Evolutionary conservation across 2,113 vertebrate species (phyloP).

Genomic region (Mugil cephalus): DNA sequence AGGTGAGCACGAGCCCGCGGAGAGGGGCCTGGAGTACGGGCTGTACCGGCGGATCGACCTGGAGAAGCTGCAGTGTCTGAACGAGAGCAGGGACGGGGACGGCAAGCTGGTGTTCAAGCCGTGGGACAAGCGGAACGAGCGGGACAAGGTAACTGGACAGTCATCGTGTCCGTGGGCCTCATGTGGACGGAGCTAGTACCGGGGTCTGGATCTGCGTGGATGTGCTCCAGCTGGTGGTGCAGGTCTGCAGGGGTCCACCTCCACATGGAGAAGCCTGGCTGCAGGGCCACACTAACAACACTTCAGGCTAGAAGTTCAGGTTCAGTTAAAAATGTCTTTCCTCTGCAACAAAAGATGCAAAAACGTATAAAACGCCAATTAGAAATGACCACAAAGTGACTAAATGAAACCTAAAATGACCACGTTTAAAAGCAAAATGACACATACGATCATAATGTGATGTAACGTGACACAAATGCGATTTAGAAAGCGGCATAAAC

Average conservation of each 20-base stretch:
- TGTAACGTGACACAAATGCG: no score
- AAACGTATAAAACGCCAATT: no score
- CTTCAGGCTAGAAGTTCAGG: no score
- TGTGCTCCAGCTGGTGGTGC: no score
- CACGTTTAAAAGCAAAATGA: neutral
- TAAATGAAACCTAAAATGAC: neutral
- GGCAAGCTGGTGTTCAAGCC: slow-evolving; percentile 94
- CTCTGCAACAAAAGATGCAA: no score
- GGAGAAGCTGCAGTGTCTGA: slow-evolving; percentile 94
- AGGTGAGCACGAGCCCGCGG: slow-evolving; percentile 88
- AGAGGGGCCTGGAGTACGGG: slow-evolving; percentile 91
- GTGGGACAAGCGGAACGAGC: slow-evolving; percentile 91
- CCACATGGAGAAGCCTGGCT: no score
- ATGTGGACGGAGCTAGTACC: neutral
- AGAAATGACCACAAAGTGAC: no score
- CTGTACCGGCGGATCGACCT: slow-evolving; percentile 91
- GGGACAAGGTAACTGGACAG: slow-evolving; percentile 84
- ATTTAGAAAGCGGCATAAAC: neutral
- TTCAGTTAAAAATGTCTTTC: no score
- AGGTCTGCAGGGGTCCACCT: no score
- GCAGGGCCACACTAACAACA: no score
- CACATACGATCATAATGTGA: no score
- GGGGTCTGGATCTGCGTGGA: no score
- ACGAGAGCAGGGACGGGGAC: slow-evolving; percentile 93
- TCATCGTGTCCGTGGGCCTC: fast-evolving